Conservation (phyloP, 1,140 invertebrate species). For the Diachasma alloeum region DNA sequence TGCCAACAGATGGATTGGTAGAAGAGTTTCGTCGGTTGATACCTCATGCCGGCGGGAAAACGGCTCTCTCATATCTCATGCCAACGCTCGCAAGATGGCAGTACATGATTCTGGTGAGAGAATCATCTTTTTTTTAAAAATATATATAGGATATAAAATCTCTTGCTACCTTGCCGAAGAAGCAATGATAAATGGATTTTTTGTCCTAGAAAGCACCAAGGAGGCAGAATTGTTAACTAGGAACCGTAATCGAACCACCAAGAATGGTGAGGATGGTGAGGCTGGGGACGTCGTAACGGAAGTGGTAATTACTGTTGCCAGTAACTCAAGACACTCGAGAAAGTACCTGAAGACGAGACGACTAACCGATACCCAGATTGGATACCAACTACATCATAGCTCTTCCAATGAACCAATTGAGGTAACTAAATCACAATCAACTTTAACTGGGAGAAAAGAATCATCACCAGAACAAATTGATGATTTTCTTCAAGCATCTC, state of each 20-base stretch:
- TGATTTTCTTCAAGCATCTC: slow-evolving; percentile 14
- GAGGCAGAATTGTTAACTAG: neutral
- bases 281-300: slow-evolving; percentile 28
- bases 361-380: slow-evolving; percentile 42
- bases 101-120: neutral
- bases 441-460: neutral
- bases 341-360: slow-evolving; percentile 42
- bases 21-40: neutral
- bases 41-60: neutral
- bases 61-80: neutral
- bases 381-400: slow-evolving; percentile 35
- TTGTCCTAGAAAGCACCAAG: neutral
- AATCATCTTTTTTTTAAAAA: neutral
- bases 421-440: neutral
- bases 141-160: neutral
- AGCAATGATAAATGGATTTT: neutral
- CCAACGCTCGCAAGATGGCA: neutral
- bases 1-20: neutral
- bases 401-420: neutral
- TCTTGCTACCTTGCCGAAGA: neutral
- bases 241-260: neutral
- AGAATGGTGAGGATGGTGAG: too few relatives aligned
- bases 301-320: slow-evolving; percentile 33
- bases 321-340: slow-evolving; percentile 26
- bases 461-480: neutral